Percentiles rank a stretch among this genome's conserved stretches.
Evolutionary conservation across 2,797 vertebrate genomes (phyloP).

Genomic region (Sebastes oblongus): DNA sequence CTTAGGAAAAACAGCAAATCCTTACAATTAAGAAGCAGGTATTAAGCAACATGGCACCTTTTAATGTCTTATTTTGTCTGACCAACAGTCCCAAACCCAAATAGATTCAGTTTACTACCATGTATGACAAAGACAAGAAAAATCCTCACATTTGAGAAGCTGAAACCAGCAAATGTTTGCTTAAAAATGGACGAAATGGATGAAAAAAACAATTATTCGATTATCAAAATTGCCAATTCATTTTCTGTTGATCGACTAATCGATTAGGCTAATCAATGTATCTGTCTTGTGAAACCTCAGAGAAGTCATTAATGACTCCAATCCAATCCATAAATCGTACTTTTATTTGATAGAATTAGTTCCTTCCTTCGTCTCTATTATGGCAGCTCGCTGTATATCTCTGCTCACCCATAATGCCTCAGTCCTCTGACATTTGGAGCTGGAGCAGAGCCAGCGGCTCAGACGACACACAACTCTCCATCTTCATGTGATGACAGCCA

Average conservation of each 20-base stretch:
- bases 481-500: conserved; percentile 33
- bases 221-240: background rate
- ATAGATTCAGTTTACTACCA: background rate
- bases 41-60: background rate
- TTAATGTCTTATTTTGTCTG: background rate
- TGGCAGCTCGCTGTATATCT: conserved; percentile 1
- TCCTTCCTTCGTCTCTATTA: background rate
- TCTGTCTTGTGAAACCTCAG: background rate
- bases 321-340: background rate
- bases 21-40: background rate
- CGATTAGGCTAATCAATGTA: background rate
- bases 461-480: conserved; percentile 29
- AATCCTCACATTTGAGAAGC: background rate
- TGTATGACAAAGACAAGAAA: background rate
- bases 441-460: conserved; percentile 4
- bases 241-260: background rate
- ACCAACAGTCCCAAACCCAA: background rate
- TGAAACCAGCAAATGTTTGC: background rate
- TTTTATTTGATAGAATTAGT: background rate
- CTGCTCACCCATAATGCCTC: conserved; percentile 19
- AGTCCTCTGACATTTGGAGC: conserved; percentile 39
- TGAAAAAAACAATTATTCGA: background rate
- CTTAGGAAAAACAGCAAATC: background rate
- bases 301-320: background rate
- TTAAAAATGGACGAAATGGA: background rate